Conservation (phyloP, 2,113 vertebrate genomes). For the Lutjanus erythropterus region DNA sequence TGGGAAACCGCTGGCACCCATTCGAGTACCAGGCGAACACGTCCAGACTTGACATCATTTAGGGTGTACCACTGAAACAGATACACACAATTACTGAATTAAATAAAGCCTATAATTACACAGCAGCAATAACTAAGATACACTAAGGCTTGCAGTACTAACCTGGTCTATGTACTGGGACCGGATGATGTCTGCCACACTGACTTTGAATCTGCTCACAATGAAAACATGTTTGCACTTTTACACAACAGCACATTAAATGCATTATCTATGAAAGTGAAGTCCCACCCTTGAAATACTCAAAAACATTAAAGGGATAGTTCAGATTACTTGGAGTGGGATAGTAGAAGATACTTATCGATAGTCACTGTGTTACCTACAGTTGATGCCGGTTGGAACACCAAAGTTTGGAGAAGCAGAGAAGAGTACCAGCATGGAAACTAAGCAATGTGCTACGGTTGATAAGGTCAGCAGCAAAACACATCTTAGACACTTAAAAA, state of each 20-base stretch:
- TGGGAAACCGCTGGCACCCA: constrained; percentile 83
- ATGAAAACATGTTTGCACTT: neutral
- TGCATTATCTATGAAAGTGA: neutral
- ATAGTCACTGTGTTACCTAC: no score
- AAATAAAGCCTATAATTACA: constrained; percentile 8
- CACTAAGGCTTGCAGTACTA: neutral
- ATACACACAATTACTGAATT: neutral
- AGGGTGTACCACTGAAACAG: constrained; percentile 89
- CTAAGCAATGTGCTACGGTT: no score
- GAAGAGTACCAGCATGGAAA: no score
- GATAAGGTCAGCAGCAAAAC: no score
- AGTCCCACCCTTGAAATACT: neutral
- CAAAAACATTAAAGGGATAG: neutral
- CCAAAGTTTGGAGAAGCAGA: no score
- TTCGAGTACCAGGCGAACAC: constrained; percentile 89
- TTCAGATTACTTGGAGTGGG: no score
- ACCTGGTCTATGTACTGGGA: constrained; percentile 82
- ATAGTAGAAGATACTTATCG: no score
- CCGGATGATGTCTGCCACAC: constrained; percentile 73
- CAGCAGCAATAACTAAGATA: neutral
- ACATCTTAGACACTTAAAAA: no score
- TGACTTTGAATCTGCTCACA: constrained; percentile 73
- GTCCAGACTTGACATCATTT: constrained; percentile 89
- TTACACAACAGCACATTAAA: neutral
- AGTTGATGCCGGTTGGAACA: no score